phyloP scores from a whole-genome alignment of 2,888 invertebrate genomes.

The Hemaris fuciformis region DNA sequence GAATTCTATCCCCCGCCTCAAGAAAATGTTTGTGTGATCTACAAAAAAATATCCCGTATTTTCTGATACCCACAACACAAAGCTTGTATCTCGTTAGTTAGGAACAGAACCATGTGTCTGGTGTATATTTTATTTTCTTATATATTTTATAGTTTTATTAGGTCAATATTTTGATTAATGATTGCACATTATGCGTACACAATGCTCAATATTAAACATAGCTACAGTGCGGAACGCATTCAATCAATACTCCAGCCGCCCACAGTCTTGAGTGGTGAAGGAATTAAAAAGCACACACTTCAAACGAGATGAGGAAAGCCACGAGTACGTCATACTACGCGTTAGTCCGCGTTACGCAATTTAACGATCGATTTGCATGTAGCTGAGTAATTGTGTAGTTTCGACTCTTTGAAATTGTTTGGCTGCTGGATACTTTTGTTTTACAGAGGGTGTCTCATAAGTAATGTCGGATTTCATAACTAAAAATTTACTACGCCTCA shows the following conservation, averaged over 20 bases:
- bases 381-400: not conserved
- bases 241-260: not conserved
- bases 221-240: not conserved
- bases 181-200: not conserved
- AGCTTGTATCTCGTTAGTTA: too few relatives aligned
- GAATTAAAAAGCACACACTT: slow-evolving; percentile 6
- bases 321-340: not conserved
- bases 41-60: too few relatives aligned
- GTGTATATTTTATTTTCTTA: too few relatives aligned
- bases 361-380: not conserved
- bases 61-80: too few relatives aligned
- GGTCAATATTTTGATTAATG: not conserved
- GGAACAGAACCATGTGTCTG: too few relatives aligned
- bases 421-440: not conserved
- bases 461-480: too few relatives aligned
- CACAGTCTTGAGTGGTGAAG: not conserved
- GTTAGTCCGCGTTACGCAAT: not conserved
- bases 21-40: too few relatives aligned
- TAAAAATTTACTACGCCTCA: too few relatives aligned
- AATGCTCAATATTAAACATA: not conserved
- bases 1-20: too few relatives aligned
- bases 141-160: not conserved
- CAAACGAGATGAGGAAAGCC: not conserved
- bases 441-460: too few relatives aligned
- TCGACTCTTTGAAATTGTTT: not conserved